Evolutionary conservation across 2,113 vertebrate genomes (phyloP).

Genomic region (Lophura nycthemera): DNA sequence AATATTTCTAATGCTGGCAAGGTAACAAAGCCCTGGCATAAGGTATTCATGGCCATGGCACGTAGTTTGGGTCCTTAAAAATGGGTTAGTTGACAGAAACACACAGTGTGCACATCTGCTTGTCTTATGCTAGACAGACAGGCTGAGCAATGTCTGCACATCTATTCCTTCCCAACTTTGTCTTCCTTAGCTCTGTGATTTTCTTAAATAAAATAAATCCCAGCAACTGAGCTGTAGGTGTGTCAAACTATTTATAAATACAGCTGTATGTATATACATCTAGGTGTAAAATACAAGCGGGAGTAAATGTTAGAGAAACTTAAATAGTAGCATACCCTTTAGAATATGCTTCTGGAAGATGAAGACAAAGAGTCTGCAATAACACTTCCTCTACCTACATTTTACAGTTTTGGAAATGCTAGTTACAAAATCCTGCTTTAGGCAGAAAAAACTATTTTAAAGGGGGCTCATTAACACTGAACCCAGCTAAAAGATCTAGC

Average conservation of each 20-base stretch:
- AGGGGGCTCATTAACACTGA: conserved; percentile 38
- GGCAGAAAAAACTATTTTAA: conserved; percentile 9
- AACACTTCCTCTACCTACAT: neutral
- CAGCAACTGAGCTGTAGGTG: neutral
- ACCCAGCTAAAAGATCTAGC: conserved; percentile 9
- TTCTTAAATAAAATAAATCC: neutral
- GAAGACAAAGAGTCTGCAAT: neutral
- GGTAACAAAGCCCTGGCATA: neutral
- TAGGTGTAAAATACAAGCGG: neutral
- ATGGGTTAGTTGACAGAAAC: neutral
- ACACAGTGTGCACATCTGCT: neutral
- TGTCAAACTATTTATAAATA: neutral
- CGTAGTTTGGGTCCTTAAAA: neutral
- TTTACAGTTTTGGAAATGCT: neutral
- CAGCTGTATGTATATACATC: too few relatives aligned
- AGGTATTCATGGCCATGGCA: neutral
- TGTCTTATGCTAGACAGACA: neutral
- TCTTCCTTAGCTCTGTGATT: neutral
- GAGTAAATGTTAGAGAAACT: neutral
- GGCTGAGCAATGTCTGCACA: neutral
- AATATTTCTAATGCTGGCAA: neutral
- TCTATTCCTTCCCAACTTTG: neutral
- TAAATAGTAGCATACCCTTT: neutral
- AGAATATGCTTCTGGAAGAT: neutral
- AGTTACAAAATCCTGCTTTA: neutral